Conservation (phyloP, 2,113 vertebrate genomes). For the Hipposideros armiger region DNA sequence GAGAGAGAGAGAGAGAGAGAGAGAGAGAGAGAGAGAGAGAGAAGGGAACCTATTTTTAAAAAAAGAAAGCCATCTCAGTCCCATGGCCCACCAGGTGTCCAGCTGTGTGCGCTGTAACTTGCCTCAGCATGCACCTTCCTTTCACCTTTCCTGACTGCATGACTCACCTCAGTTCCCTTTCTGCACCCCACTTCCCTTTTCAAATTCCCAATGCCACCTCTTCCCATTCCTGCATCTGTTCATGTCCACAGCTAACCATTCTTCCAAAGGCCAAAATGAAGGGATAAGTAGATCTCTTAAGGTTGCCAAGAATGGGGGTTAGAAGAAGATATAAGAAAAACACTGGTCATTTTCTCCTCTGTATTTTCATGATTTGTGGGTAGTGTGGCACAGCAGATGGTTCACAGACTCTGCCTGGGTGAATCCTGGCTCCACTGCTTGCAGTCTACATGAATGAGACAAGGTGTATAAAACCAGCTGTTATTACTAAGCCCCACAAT, state of each 20-base stretch:
- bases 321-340: not conserved
- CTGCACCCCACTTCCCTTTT: not conserved
- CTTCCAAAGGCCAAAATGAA: slow-evolving; percentile 5
- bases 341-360: not conserved
- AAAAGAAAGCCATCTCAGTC: not conserved
- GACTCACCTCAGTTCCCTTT: not conserved
- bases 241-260: not conserved
- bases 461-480: not conserved
- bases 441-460: not conserved
- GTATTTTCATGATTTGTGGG: not conserved
- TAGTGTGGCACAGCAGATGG: not conserved
- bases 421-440: not conserved
- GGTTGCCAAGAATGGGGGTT: not conserved
- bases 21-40: not conserved
- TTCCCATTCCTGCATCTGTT: not conserved
- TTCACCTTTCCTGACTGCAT: not conserved
- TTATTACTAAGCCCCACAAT: not conserved
- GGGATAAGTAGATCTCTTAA: not conserved
- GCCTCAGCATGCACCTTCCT: not conserved
- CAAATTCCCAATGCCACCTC: not conserved
- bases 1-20: not conserved
- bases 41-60: not conserved
- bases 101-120: not conserved
- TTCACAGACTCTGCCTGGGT: not conserved
- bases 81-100: not conserved